A percentile compares a stretch with the other conserved stretches of the same genome.
These are phyloP conservation scores for Scortum barcoo DNA, from an alignment of 2,113 vertebrate genomes.

Conservation along the genomic window DNA sequence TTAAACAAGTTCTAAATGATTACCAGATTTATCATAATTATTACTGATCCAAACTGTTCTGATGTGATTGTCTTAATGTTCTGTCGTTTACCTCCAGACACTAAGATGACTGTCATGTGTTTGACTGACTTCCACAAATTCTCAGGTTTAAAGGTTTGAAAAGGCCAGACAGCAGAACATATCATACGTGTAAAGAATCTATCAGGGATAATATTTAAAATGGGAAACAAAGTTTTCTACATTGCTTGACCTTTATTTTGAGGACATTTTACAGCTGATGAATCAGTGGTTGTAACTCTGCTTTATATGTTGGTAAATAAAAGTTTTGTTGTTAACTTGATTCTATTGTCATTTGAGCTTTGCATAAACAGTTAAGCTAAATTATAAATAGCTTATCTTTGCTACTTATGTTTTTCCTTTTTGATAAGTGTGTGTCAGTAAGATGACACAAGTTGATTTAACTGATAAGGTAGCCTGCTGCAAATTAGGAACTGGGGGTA, in stretches of 20 bases:
- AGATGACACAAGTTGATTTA: not conserved
- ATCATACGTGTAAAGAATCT: not conserved
- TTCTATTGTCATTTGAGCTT: not conserved
- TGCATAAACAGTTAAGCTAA: not conserved
- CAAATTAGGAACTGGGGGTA: not conserved
- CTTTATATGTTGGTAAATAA: conserved; percentile 44
- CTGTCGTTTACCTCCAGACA: not conserved
- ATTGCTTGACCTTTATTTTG: conserved; percentile 12
- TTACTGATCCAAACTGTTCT: not conserved
- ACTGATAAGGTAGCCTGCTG: not conserved
- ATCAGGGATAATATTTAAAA: conserved; percentile 13
- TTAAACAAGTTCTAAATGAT: conserved; percentile 2
- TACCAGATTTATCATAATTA: not conserved
- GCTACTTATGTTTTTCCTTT: not conserved
- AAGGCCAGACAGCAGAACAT: not conserved
- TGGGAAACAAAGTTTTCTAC: not conserved
- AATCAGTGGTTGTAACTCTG: conserved; percentile 33
- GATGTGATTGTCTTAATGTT: not conserved
- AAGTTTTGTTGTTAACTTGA: conserved; percentile 9
- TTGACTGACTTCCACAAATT: not conserved
- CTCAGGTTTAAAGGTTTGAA: conserved; percentile 15
- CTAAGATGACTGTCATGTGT: not conserved
- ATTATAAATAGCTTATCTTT: not conserved
- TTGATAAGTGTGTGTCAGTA: not conserved
- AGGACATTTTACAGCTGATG: not conserved